These are phyloP conservation scores for Progne subis DNA, from an alignment of 2,113 vertebrate species.

Conservation along the genomic window DNA sequence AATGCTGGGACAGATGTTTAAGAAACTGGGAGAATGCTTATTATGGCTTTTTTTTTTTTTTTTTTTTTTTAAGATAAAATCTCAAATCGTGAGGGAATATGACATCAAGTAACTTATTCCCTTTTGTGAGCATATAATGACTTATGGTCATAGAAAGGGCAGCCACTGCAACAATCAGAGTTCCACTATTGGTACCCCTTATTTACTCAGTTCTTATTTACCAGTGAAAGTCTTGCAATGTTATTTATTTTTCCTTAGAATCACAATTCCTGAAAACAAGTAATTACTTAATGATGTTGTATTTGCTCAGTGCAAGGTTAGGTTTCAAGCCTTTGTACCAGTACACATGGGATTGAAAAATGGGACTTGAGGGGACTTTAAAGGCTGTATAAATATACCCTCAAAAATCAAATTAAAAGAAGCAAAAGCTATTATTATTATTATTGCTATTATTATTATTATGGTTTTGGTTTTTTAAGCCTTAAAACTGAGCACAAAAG, in stretches of 20 bases:
- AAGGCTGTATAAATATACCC: not conserved
- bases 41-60: not conserved
- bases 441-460: not conserved
- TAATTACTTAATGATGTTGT: not conserved
- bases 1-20: conserved; percentile 18
- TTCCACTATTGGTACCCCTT: not conserved
- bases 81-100: not conserved
- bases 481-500: not conserved
- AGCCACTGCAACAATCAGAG: not conserved
- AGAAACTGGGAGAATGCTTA: conserved; percentile 8
- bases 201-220: not conserved
- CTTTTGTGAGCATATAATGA: not conserved
- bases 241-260: not conserved
- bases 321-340: not conserved
- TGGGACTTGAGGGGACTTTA: not conserved
- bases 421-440: not conserved
- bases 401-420: not conserved
- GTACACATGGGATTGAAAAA: not conserved
- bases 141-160: not conserved
- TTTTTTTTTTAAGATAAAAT: not conserved
- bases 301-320: not conserved
- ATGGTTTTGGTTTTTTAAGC: not conserved
- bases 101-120: not conserved
- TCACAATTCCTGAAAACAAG: not conserved
- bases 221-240: not conserved